These are phyloP conservation scores for Nomada goodeniana DNA, from an alignment of 2,888 invertebrate species.

Conservation along the genomic window DNA sequence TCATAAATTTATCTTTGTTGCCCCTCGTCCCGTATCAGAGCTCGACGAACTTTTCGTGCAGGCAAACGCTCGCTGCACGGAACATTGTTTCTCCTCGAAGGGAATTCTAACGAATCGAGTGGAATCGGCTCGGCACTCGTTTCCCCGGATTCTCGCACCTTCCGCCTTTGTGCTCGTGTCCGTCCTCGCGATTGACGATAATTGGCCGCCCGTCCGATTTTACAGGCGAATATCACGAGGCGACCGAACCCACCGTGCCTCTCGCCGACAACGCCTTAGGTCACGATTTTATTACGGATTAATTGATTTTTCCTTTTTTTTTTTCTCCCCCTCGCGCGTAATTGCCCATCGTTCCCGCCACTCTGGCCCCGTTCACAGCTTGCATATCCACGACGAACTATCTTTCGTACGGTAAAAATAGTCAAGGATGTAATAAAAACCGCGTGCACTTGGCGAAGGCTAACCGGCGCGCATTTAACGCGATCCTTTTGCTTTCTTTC, in stretches of 20 bases:
- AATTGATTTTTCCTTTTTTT: slow-evolving; percentile 11
- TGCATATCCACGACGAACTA: background rate
- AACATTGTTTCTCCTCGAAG: background rate
- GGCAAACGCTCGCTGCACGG: background rate
- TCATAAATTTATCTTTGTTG: no score
- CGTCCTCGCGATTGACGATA: slow-evolving; percentile 67
- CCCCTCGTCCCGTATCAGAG: no score
- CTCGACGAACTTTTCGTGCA: background rate
- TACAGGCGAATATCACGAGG: slow-evolving; percentile 40
- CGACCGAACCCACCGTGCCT: background rate
- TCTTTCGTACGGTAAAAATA: slow-evolving; percentile 26
- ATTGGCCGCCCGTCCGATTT: slow-evolving; percentile 61
- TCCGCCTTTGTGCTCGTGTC: background rate
- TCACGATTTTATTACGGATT: slow-evolving; percentile 9
- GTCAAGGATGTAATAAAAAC: slow-evolving; percentile 39
- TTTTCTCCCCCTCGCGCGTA: background rate
- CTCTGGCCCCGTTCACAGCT: background rate
- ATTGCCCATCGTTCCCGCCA: background rate
- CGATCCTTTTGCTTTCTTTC: slow-evolving; percentile 28
- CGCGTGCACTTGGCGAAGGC: slow-evolving; percentile 31
- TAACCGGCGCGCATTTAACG: slow-evolving; percentile 45
- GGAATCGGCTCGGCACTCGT: background rate
- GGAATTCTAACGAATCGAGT: background rate
- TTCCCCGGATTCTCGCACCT: background rate
- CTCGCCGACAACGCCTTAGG: background rate